Conservation (phyloP, 2,888 invertebrate genomes). For the Leptopilina myrica region DNA sequence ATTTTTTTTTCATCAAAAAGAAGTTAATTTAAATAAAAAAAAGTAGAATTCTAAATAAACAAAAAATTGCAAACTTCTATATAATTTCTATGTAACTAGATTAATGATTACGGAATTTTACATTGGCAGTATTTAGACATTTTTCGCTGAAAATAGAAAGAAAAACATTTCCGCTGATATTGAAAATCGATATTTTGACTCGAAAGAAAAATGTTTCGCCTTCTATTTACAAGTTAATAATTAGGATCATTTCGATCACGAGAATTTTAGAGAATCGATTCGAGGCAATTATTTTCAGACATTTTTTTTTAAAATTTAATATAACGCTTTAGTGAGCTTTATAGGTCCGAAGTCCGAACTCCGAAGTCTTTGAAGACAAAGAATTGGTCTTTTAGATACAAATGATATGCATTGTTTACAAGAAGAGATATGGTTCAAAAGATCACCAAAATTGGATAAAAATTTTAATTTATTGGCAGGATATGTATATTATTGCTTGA, state of each 20-base stretch:
- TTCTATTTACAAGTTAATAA: neutral
- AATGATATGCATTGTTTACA: conserved; percentile 35
- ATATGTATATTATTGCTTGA: conserved; percentile 29
- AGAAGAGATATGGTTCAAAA: conserved; percentile 29
- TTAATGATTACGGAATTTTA: neutral
- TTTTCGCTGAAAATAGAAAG: neutral
- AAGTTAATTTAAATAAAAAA: neutral
- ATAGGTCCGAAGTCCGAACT: too few species aligned
- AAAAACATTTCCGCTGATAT: neutral
- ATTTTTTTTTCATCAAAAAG: conserved; percentile 44
- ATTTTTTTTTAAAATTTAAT: neutral
- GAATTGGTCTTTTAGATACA: conserved; percentile 25
- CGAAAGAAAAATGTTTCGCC: neutral
- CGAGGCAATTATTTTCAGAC: conserved; percentile 11
- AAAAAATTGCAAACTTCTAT: neutral
- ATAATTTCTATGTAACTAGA: neutral
- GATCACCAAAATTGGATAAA: conserved; percentile 13
- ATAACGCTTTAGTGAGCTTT: conserved; percentile 1
- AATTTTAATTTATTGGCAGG: conserved; percentile 28
- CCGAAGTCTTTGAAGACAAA: neutral
- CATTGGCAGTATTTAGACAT: neutral
- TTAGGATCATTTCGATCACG: neutral
- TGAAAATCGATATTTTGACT: too few species aligned
- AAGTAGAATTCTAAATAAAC: neutral
- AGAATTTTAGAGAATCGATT: conserved; percentile 14